phyloP scores from a whole-genome alignment of 1,140 invertebrate species.

The Nilaparvata lugens region DNA sequence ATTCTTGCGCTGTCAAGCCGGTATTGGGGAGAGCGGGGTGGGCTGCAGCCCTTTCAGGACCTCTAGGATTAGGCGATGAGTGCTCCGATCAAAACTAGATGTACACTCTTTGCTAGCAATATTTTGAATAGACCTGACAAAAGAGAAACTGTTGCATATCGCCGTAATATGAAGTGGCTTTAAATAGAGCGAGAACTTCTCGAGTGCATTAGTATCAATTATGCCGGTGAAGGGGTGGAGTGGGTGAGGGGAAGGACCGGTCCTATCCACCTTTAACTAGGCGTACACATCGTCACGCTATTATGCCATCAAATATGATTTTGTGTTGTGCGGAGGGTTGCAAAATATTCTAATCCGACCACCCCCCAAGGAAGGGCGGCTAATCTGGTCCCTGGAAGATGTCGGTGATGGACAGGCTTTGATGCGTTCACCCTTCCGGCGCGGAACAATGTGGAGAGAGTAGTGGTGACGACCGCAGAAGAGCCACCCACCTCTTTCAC shows the following conservation, averaged over 20 bases:
- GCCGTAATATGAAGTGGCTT: conserved; percentile 1
- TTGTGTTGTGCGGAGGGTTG: not conserved
- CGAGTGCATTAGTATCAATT: conserved; percentile 2
- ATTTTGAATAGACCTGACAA: not conserved
- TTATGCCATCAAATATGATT: conserved; percentile 1
- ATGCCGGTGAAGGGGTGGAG: not conserved
- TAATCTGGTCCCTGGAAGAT: not conserved
- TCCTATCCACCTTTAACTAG: not conserved
- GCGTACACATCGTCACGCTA: not conserved
- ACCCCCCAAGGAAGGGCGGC: not conserved
- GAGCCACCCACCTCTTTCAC: too few species aligned
- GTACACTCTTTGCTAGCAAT: too few species aligned
- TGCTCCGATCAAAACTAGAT: too few species aligned
- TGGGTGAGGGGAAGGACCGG: not conserved
- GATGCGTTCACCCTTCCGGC: too few species aligned
- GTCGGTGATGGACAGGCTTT: not conserved
- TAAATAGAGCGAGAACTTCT: not conserved
- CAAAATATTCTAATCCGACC: not conserved
- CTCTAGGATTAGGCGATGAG: too few species aligned
- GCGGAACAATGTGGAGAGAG: too few species aligned
- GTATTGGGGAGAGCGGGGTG: too few species aligned
- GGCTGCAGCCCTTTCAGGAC: too few species aligned
- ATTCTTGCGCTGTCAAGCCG: too few species aligned
- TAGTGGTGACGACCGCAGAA: too few species aligned
- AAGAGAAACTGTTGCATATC: conserved; percentile 4